Percentiles rank a stretch among this genome's conserved stretches.
Evolutionary conservation across 2,113 vertebrate genomes (phyloP).

Genomic region (Raja brachyura): DNA sequence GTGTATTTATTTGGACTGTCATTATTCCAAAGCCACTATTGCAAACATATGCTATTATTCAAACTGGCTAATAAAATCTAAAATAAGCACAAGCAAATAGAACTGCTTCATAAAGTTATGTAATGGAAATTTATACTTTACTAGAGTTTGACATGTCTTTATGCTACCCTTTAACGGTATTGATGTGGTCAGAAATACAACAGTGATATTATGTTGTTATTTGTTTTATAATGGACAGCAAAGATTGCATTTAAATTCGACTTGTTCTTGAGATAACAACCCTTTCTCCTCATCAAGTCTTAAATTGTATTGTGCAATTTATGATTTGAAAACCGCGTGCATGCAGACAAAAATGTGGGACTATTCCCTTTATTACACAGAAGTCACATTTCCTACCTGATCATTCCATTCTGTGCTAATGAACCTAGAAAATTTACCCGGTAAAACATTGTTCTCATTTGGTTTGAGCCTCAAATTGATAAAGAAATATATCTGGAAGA

Average conservation of each 20-base stretch:
- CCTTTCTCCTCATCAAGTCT: neutral
- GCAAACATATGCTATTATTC: neutral
- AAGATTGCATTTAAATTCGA: neutral
- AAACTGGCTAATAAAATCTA: neutral
- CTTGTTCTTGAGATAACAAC: neutral
- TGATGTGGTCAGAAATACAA: neutral
- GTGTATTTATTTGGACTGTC: no score
- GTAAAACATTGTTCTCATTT: neutral
- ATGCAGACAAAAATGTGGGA: neutral
- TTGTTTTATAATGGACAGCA: slow-evolving; percentile 11
- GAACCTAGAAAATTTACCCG: neutral
- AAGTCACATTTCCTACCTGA: neutral
- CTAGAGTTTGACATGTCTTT: neutral
- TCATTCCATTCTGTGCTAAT: neutral
- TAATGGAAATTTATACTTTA: neutral
- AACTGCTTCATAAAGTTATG: neutral
- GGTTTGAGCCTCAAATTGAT: neutral
- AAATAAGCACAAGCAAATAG: neutral
- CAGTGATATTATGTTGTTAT: neutral
- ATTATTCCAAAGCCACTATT: neutral
- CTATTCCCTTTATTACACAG: neutral
- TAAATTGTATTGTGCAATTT: neutral
- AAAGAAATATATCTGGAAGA: neutral
- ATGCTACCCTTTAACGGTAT: neutral
- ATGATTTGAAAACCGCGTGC: neutral